Evolutionary conservation across 2,888 invertebrate genomes (phyloP).

Genomic region (Camponotus fellah): DNA sequence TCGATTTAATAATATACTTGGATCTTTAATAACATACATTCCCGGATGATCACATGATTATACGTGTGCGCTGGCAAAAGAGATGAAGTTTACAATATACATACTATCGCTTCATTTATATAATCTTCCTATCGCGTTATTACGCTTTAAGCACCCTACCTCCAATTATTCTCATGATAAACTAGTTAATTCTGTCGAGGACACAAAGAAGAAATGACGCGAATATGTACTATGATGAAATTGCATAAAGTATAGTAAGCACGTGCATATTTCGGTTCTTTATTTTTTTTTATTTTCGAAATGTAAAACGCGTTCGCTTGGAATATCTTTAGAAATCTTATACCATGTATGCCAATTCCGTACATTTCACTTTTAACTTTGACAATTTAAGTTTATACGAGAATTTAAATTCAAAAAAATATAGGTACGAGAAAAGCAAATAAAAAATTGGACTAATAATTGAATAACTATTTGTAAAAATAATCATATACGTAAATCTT

Average conservation of each 20-base stretch:
- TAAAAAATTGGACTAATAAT: neutral
- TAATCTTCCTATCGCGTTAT: neutral
- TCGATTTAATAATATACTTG: conserved; percentile 62
- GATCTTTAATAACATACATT: conserved; percentile 65
- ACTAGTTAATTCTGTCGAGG: neutral
- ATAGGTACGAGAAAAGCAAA: neutral
- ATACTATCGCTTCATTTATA: conserved; percentile 1
- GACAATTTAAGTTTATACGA: neutral
- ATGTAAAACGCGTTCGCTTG: conserved; percentile 60
- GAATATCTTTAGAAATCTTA: conserved; percentile 17
- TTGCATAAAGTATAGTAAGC: neutral
- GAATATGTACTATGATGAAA: neutral
- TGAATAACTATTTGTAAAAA: neutral
- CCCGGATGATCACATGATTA: conserved; percentile 41
- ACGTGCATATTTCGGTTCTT: conserved; percentile 63
- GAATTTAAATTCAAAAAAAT: conserved; percentile 8
- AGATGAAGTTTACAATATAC: conserved; percentile 3
- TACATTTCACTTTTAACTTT: conserved; percentile 27
- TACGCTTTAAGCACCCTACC: conserved; percentile 2
- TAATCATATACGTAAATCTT: neutral
- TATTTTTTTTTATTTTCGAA: conserved; percentile 55
- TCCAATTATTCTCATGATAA: neutral
- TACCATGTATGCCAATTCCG: neutral
- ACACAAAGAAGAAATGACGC: neutral
- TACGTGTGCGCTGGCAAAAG: neutral